Conservation (phyloP, 2,888 invertebrate genomes). For the Morpho achilles region DNA sequence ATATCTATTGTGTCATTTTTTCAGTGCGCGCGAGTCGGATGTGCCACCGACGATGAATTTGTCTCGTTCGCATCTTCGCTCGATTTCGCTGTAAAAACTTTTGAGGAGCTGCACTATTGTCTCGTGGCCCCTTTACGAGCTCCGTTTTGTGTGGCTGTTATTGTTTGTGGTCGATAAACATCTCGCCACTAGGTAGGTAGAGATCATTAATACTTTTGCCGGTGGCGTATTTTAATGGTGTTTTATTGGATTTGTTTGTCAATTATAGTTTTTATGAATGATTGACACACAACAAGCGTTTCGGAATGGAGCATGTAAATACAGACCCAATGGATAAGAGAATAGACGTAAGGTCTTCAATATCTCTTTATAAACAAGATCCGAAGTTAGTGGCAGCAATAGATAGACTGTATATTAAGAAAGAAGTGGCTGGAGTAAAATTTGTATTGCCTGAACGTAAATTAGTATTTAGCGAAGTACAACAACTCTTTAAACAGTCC, state of each 20-base stretch:
- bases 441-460: constrained; percentile 56
- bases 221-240: constrained; percentile 62
- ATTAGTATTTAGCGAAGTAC: constrained; percentile 58
- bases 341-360: constrained; percentile 45
- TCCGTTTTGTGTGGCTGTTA: constrained; percentile 74
- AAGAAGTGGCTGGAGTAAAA: constrained; percentile 26
- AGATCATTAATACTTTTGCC: constrained; percentile 75
- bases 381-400: constrained; percentile 57
- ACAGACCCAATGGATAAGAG: constrained; percentile 47
- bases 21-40: constrained; percentile 69
- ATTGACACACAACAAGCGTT: constrained; percentile 36
- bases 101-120: constrained; percentile 71
- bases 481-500: constrained; percentile 44
- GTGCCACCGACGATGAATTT: constrained; percentile 77
- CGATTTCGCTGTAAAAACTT: constrained; percentile 71
- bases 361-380: constrained; percentile 54
- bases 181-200: constrained; percentile 74
- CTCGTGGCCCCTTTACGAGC: constrained; percentile 75
- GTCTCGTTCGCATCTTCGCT: constrained; percentile 69
- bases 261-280: constrained; percentile 58
- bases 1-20: constrained; percentile 77
- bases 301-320: constrained; percentile 65
- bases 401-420: constrained; percentile 48
- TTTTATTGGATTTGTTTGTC: constrained; percentile 59
- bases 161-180: constrained; percentile 79